Evolutionary conservation across 2,888 invertebrate species (phyloP), one percentile per base, ranked within the genome.

Genomic region (Nomada ferruginata): DNA sequence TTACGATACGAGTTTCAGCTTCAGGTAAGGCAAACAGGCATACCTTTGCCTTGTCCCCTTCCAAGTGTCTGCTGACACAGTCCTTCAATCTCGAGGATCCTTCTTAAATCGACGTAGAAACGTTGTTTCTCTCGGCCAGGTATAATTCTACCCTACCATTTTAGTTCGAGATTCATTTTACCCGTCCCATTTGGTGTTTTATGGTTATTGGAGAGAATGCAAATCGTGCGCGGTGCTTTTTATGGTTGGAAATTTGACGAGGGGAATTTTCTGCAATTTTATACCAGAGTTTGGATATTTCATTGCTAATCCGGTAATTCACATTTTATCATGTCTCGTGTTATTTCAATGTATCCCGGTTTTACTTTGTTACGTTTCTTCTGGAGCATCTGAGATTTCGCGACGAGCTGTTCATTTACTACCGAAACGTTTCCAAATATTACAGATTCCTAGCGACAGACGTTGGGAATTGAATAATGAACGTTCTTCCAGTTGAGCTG

Each of bases 1-100:
- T 74, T 78, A 76, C 66, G 73, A 69, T 72, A 42, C 76, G 59
- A 53, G 59, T 44, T 65, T 70, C 20, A 55, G 60, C 44, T 52
- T 4, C 64, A 29, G 72, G 66, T 63, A n/a, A 15, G 10, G 23
- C 13, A 18, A 26, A 57, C 66, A 61, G 23, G 20, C n/a, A 52
- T 63, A 68, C 29, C 55, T 66, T 53, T 26, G 2, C 3, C 18
- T 13, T 57, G 2, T 2, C 18, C 18, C 57, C 5, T 53, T 10
- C 20, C 0, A 10, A 23, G 15, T 20, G 13, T 66, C 74, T 42
- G n/a, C 44, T 11, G 53, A n/a, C 50, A 20, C 64, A 11, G 18
- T 69, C 20, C 9, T 69, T 20, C 69, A 42, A 59, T 69, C 60
- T 44, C 26, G 4, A n/a, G 15, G 23, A 52, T 63, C 44, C 44